A percentile compares a stretch with the other conserved stretches of the same genome.
These are phyloP conservation scores for Buphagus erythrorhynchus DNA, from an alignment of 2,797 vertebrate genomes.

Conservation along the genomic window DNA sequence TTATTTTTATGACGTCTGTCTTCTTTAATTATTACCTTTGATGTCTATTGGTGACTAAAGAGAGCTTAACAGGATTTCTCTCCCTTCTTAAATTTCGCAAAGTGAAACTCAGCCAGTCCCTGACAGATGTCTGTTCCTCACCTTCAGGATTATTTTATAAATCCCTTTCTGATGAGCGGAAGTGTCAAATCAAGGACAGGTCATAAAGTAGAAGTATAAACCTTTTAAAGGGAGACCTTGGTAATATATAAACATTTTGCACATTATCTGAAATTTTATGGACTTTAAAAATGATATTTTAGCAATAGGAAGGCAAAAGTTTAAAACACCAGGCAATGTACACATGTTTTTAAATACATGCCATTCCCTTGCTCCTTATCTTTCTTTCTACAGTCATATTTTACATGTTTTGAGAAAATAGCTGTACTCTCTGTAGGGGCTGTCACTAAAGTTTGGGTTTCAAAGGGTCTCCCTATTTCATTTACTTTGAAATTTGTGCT, in stretches of 20 bases:
- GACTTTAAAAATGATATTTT: constrained; percentile 80
- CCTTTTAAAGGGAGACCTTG: constrained; percentile 85
- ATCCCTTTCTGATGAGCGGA: constrained; percentile 87
- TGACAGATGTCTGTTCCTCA: constrained; percentile 84
- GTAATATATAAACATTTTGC: constrained; percentile 86
- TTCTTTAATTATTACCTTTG: constrained; percentile 89
- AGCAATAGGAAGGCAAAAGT: constrained; percentile 75
- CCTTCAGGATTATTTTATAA: constrained; percentile 88
- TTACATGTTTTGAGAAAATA: constrained; percentile 47
- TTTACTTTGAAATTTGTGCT: constrained; percentile 56
- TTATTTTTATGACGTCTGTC: constrained; percentile 86
- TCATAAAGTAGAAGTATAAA: constrained; percentile 88
- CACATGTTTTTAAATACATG: constrained; percentile 34
- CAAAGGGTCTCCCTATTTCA: constrained; percentile 42
- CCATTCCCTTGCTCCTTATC: constrained; percentile 14
- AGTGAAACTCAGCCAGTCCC: constrained; percentile 81
- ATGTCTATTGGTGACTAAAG: constrained; percentile 88
- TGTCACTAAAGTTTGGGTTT: constrained; percentile 61
- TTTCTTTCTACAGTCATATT: constrained; percentile 55
- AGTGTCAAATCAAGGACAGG: constrained; percentile 87
- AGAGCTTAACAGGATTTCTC: constrained; percentile 86
- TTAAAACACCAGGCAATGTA: constrained; percentile 66
- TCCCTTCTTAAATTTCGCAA: constrained; percentile 85
- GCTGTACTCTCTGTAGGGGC: constrained; percentile 27
- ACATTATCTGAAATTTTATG: constrained; percentile 84